These are phyloP conservation scores for Rotaria sp. DNA, from an alignment of 2,888 invertebrate species.

Conservation along the genomic window DNA sequence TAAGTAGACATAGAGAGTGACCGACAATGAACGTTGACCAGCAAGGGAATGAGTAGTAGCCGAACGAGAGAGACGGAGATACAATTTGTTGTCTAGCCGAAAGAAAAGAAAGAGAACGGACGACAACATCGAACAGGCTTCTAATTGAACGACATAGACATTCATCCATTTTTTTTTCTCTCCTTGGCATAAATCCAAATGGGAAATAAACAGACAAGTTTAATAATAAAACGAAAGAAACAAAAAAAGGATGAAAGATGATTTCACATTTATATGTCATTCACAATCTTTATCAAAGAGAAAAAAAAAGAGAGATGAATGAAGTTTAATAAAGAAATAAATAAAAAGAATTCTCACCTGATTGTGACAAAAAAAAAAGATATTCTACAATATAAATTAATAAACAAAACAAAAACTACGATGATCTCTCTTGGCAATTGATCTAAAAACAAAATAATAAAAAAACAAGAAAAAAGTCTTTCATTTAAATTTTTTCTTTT, in stretches of 20 bases:
- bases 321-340: not conserved
- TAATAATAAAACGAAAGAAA: not conserved
- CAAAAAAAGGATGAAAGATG: not conserved
- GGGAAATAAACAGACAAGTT: not conserved
- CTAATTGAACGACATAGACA: not conserved
- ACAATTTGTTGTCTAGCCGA: conserved; percentile 19
- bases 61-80: not conserved
- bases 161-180: not conserved
- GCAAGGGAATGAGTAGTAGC: not conserved
- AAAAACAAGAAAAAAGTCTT: not conserved
- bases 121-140: not conserved
- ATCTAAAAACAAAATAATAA: not conserved
- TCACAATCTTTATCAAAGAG: not conserved
- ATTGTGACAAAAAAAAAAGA: not conserved
- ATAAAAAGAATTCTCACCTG: not conserved
- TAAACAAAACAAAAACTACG: not conserved
- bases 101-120: conserved; percentile 24
- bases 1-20: not conserved
- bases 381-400: not conserved
- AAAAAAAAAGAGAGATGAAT: too few species aligned
- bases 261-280: not conserved
- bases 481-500: not conserved
- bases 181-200: not conserved
- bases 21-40: not conserved
- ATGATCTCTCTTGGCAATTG: not conserved